Conservation (phyloP, 2,113 vertebrate species). For the Lanius ludovicianus region DNA sequence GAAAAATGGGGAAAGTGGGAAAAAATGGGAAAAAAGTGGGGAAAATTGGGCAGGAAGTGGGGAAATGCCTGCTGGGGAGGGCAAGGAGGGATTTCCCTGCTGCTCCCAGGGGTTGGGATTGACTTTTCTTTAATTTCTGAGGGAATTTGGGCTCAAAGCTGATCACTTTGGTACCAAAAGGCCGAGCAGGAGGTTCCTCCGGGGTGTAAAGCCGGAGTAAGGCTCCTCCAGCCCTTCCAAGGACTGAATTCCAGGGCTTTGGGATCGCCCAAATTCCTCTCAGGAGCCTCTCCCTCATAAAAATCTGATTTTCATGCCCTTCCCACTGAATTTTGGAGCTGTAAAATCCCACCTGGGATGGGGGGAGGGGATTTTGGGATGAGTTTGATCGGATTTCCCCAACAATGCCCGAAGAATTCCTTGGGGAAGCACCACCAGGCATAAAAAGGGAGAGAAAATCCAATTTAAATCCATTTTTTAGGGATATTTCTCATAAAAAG, state of each 20-base stretch:
- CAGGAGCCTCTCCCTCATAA: not conserved
- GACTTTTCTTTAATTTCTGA: not conserved
- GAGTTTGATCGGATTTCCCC: too few species aligned
- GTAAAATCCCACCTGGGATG: not conserved
- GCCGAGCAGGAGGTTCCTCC: not conserved
- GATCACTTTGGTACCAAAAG: not conserved
- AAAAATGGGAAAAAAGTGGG: not conserved
- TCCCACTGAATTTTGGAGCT: not conserved
- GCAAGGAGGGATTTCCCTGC: not conserved
- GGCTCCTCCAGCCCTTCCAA: not conserved
- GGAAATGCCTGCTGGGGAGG: not conserved
- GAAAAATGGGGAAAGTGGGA: too few species aligned
- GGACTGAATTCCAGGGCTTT: not conserved
- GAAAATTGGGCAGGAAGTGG: not conserved
- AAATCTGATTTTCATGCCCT: not conserved
- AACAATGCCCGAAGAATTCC: too few species aligned
- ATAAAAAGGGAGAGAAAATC: not conserved
- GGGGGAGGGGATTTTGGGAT: not conserved
- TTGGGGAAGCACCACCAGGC: not conserved
- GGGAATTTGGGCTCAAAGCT: not conserved
- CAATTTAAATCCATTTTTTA: rapidly evolving
- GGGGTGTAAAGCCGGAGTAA: rapidly evolving
- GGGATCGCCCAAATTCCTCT: not conserved
- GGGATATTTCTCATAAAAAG: rapidly evolving
- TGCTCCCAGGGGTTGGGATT: not conserved